Evolutionary conservation across 2,797 vertebrate species (phyloP).

Genomic region (Myotis pilosus): DNA sequence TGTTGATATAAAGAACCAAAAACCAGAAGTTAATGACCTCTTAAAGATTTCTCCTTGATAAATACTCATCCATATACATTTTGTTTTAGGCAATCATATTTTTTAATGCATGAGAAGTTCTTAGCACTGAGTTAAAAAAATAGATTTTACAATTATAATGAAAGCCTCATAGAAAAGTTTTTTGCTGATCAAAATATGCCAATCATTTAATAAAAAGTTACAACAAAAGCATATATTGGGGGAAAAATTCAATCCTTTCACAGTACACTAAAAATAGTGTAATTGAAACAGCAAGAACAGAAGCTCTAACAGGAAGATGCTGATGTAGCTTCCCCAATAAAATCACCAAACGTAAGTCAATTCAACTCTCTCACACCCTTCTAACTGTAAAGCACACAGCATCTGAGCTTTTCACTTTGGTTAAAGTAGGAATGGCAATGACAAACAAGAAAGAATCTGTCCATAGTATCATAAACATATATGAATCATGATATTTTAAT

Average conservation of each 20-base stretch:
- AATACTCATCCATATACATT: not conserved
- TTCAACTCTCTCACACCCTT: not conserved
- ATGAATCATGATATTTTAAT: not conserved
- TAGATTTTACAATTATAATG: constrained; percentile 32
- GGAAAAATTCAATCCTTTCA: not conserved
- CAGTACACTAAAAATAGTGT: not conserved
- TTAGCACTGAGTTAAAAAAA: not conserved
- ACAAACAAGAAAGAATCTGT: not conserved
- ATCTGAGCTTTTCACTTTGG: not conserved
- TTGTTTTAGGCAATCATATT: not conserved
- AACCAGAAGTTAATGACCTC: not conserved
- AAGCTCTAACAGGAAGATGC: not conserved
- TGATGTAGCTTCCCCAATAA: not conserved
- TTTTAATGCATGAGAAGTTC: not conserved
- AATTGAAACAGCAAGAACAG: not conserved
- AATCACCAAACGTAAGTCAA: not conserved
- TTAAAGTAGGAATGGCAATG: not conserved
- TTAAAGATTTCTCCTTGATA: not conserved
- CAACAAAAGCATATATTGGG: not conserved
- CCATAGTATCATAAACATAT: not conserved
- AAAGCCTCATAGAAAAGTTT: not conserved
- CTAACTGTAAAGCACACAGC: not conserved
- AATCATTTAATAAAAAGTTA: constrained; percentile 42
- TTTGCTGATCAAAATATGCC: constrained; percentile 47
- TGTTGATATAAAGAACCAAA: not conserved